Evolutionary conservation across 1,140 invertebrate species (phyloP).

Genomic region (Idris sp.): DNA sequence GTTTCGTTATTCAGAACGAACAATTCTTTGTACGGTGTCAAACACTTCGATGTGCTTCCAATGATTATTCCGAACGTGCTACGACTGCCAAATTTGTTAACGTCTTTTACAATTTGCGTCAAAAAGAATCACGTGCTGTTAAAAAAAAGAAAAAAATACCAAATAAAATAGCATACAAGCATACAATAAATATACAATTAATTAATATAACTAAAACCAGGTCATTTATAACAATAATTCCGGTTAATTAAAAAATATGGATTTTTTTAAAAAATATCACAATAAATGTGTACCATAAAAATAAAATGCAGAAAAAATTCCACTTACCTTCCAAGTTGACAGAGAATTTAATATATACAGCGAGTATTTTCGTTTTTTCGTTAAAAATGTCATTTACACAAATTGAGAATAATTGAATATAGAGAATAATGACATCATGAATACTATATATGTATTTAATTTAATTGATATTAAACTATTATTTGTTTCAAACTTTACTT

Average conservation of each 20-base stretch:
- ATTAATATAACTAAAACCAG: too few relatives aligned
- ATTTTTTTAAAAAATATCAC: too few relatives aligned
- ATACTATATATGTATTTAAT: too few relatives aligned
- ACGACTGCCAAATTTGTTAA: slow-evolving; percentile 64
- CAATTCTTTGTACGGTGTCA: slow-evolving; percentile 65
- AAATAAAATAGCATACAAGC: background rate
- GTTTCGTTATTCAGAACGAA: slow-evolving; percentile 70
- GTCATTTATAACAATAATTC: too few relatives aligned
- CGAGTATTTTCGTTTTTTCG: slow-evolving; percentile 12
- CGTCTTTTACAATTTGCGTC: slow-evolving; percentile 62
- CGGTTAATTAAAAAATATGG: too few relatives aligned
- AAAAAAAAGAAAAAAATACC: background rate
- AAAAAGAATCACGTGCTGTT: slow-evolving; percentile 22
- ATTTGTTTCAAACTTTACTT: too few relatives aligned
- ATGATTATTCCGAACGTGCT: slow-evolving; percentile 64
- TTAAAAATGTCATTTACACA: slow-evolving; percentile 1
- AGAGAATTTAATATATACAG: slow-evolving; percentile 9
- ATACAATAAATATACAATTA: slow-evolving; percentile 20
- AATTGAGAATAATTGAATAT: slow-evolving; percentile 1
- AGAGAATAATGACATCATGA: slow-evolving; percentile 4
- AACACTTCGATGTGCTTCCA: slow-evolving; percentile 61
- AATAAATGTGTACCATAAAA: too few relatives aligned
- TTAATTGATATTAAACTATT: too few relatives aligned
- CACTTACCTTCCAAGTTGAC: slow-evolving; percentile 40
- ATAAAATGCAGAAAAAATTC: slow-evolving; percentile 42